These are phyloP conservation scores for Onthophagus sagittarius DNA, from an alignment of 2,888 invertebrate species.

Conservation along the genomic window DNA sequence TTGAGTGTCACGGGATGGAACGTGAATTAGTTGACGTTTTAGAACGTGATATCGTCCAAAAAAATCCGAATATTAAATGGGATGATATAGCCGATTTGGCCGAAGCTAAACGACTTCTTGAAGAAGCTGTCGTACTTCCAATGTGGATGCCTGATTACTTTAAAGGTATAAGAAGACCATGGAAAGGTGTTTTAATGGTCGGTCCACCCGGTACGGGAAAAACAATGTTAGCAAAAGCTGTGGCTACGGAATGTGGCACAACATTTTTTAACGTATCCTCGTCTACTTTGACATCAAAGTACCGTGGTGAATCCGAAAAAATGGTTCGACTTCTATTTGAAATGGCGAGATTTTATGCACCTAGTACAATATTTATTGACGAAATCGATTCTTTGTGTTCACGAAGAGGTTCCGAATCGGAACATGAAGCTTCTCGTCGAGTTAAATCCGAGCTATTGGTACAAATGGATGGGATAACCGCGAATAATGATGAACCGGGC, in stretches of 20 bases:
- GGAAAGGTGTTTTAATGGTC: constrained; percentile 95
- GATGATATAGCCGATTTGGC: constrained; percentile 87
- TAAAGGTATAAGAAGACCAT: constrained; percentile 91
- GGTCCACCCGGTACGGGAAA: constrained; percentile 93
- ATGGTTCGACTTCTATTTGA: constrained; percentile 94
- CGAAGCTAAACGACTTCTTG: constrained; percentile 84
- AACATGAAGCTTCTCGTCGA: constrained; percentile 95
- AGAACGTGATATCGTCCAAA: constrained; percentile 95
- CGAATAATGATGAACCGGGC: constrained; percentile 59
- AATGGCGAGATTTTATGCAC: constrained; percentile 98
- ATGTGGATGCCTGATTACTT: constrained; percentile 99
- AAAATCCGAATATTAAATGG: constrained; percentile 95
- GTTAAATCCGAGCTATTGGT: constrained; percentile 97
- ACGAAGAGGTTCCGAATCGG: constrained; percentile 89
- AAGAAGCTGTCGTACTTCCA: constrained; percentile 96
- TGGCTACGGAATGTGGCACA: constrained; percentile 96
- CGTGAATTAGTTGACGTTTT: constrained; percentile 83
- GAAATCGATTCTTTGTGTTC: constrained; percentile 98
- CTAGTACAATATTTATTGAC: constrained; percentile 97
- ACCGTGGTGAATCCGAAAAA: constrained; percentile 98
- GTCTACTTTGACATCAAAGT: constrained; percentile 96
- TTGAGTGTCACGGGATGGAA: constrained; percentile 80
- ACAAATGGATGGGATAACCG: constrained; percentile 96
- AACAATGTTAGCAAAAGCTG: constrained; percentile 96
- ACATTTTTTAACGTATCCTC: constrained; percentile 98